These are phyloP conservation scores for Phaenicophaeus curvirostris DNA, from an alignment of 2,797 vertebrate species.

Conservation along the genomic window DNA sequence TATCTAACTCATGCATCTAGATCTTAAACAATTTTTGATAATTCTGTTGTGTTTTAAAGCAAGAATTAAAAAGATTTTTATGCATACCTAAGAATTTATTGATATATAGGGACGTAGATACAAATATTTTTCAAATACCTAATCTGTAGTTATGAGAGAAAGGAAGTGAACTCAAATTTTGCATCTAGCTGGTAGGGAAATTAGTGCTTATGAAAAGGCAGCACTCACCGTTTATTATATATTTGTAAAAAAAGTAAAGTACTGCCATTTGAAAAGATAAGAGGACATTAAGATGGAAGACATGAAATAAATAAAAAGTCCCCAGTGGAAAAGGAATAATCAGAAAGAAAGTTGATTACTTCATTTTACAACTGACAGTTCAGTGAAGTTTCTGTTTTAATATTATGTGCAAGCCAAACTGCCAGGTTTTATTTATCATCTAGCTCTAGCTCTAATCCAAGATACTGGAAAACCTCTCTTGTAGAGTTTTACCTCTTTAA, in stretches of 20 bases:
- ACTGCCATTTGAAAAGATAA: conserved; percentile 1
- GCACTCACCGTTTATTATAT: neutral
- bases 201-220: conserved; percentile 22
- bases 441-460: conserved; percentile 72
- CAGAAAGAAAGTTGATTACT: conserved; percentile 75
- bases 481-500: conserved; percentile 79
- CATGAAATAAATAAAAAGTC: conserved; percentile 46
- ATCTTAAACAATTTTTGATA: neutral
- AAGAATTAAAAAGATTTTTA: neutral
- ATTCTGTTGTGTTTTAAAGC: neutral
- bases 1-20: neutral
- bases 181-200: neutral
- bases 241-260: neutral
- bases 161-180: neutral
- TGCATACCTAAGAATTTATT: neutral
- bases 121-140: neutral
- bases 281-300: neutral
- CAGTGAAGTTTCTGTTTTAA: conserved; percentile 78
- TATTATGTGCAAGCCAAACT: conserved; percentile 75
- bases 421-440: conserved; percentile 81
- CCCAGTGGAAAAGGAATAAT: conserved; percentile 67
- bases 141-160: neutral
- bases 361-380: conserved; percentile 77
- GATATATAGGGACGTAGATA: neutral
- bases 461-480: conserved; percentile 77